Evolutionary conservation across 64 coral and sea anemone species (phyloP).

Genomic region (Montipora sp.): DNA sequence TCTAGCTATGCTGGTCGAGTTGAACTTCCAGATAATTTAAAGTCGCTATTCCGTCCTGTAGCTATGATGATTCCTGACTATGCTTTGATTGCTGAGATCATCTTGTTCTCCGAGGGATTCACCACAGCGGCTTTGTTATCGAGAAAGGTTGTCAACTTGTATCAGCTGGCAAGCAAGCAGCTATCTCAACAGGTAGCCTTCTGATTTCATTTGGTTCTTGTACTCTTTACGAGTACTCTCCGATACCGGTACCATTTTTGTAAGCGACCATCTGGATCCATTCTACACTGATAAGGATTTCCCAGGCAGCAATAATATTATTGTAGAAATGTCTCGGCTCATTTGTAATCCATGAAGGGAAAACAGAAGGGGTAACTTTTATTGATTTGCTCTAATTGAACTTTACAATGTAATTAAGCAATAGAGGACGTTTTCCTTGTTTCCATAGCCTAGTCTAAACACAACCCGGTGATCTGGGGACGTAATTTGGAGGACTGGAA

Average conservation of each 20-base stretch:
- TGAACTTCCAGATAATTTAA: conserved; percentile 94
- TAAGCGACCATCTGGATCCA: neutral
- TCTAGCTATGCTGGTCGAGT: conserved; percentile 90
- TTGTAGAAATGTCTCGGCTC: too few relatives aligned
- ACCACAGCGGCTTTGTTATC: conserved; percentile 83
- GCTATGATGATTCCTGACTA: conserved; percentile 99
- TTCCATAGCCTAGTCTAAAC: too few relatives aligned
- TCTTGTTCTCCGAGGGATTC: conserved; percentile 96
- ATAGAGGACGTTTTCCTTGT: too few relatives aligned
- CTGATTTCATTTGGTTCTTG: neutral
- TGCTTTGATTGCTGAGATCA: conserved; percentile 91
- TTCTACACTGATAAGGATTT: too few relatives aligned
- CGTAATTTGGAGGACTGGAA: too few relatives aligned
- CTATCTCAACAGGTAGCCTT: conserved; percentile 94
- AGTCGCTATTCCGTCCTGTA: conserved; percentile 94
- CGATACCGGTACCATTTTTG: neutral
- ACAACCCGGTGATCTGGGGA: too few relatives aligned
- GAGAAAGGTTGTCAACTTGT: conserved; percentile 91
- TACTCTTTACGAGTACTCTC: neutral
- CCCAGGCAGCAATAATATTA: too few relatives aligned
- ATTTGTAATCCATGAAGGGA: too few relatives aligned
- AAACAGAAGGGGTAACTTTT: too few relatives aligned
- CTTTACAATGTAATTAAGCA: too few relatives aligned
- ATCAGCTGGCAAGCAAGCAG: conserved; percentile 92
- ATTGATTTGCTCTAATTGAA: too few relatives aligned